phyloP scores from a whole-genome alignment of 2,797 vertebrate species.

The Ctenopoma multispine region DNA sequence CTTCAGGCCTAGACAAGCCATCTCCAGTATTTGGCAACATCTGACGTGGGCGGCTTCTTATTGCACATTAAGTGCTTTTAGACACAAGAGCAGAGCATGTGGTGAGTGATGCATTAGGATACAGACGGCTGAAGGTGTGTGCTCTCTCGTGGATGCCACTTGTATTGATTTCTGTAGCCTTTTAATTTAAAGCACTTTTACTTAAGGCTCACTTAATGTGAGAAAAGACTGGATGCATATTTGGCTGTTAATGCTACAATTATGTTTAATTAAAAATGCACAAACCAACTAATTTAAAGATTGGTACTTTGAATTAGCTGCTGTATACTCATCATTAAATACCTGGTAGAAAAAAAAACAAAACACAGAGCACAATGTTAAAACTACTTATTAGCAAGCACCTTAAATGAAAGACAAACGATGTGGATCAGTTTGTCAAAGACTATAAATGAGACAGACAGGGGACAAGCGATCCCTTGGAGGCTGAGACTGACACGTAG shows the following conservation, averaged over 20 bases:
- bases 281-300: constrained; percentile 84
- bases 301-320: constrained; percentile 80
- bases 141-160: constrained; percentile 74
- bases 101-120: constrained; percentile 76
- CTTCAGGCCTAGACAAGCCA: constrained; percentile 56
- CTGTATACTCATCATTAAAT: constrained; percentile 89
- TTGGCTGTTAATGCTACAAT: constrained; percentile 88
- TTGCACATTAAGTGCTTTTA: constrained; percentile 78
- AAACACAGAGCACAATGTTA: constrained; percentile 84
- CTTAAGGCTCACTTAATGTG: constrained; percentile 78
- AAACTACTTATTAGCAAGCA: constrained; percentile 89
- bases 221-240: constrained; percentile 79
- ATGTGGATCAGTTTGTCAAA: constrained; percentile 90
- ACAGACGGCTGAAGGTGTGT: constrained; percentile 64
- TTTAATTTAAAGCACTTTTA: constrained; percentile 86
- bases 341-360: constrained; percentile 83
- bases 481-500: constrained; percentile 87
- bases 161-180: constrained; percentile 83
- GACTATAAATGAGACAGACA: constrained; percentile 86
- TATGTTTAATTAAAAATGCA: constrained; percentile 94
- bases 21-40: constrained; percentile 68
- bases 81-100: constrained; percentile 70
- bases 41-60: constrained; percentile 69
- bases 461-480: constrained; percentile 91
- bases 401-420: constrained; percentile 84